Conservation (phyloP, 2,113 vertebrate genomes). For the Urocitellus parryii region DNA sequence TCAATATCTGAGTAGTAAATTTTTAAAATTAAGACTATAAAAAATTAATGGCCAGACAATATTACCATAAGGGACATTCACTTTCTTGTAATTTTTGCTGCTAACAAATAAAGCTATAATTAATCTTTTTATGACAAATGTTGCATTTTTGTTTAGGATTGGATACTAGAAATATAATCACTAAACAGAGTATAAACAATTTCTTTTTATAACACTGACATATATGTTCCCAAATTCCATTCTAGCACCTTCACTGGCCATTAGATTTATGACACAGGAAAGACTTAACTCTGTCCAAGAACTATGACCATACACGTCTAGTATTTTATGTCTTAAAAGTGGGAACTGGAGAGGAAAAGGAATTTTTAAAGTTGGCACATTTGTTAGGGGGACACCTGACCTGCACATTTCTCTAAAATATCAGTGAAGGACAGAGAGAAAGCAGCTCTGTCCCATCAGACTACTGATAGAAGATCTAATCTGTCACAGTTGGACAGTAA, state of each 20-base stretch:
- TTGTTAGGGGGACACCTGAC: not conserved
- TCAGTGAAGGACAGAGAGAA: not conserved
- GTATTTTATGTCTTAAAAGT: constrained; percentile 19
- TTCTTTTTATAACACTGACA: not conserved
- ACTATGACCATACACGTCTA: constrained; percentile 3
- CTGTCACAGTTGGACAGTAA: not conserved
- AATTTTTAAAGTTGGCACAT: constrained; percentile 28
- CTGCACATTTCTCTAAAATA: constrained; percentile 55
- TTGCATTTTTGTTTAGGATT: not conserved
- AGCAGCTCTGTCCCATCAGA: not conserved
- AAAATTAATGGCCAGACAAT: not conserved
- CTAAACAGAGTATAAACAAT: not conserved
- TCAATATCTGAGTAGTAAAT: not conserved
- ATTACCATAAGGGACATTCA: constrained; percentile 4
- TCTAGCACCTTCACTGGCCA: not conserved
- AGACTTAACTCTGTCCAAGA: constrained; percentile 56
- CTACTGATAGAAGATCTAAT: not conserved
- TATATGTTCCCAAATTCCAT: not conserved
- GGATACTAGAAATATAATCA: constrained; percentile 10
- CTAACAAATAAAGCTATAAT: not conserved
- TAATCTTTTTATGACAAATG: constrained; percentile 11
- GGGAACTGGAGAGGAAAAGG: not conserved
- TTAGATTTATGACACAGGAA: constrained; percentile 53
- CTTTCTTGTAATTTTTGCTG: constrained; percentile 17
- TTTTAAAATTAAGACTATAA: not conserved